A percentile compares a stretch with the other conserved stretches of the same genome.
These are phyloP conservation scores for Cheilosia scutellata DNA, from an alignment of 2,888 invertebrate species.

Conservation along the genomic window DNA sequence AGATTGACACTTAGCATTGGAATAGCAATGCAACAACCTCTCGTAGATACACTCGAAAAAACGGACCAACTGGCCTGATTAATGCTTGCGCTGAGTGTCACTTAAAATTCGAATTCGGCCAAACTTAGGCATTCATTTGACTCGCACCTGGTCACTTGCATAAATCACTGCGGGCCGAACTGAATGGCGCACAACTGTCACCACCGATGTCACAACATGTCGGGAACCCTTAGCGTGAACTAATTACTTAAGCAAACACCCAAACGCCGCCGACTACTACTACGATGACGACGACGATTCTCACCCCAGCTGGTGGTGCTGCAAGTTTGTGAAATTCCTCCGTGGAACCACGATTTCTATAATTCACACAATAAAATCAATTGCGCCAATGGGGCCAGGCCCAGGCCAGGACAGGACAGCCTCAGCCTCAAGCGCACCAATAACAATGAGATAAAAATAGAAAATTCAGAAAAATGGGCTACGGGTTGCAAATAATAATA, in stretches of 20 bases:
- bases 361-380: slow-evolving; percentile 72
- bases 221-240: slow-evolving; percentile 75
- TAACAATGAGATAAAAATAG: slow-evolving; percentile 70
- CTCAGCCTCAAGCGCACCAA: slow-evolving; percentile 23
- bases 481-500: slow-evolving; percentile 60
- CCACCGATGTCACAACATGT: slow-evolving; percentile 72
- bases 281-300: slow-evolving; percentile 18
- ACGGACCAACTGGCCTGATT: slow-evolving; percentile 41
- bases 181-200: slow-evolving; percentile 68
- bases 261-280: slow-evolving; percentile 10
- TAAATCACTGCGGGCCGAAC: slow-evolving; percentile 61
- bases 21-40: slow-evolving; percentile 6
- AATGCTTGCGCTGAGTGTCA: slow-evolving; percentile 43
- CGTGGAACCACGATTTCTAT: slow-evolving; percentile 62
- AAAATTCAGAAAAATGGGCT: slow-evolving; percentile 62
- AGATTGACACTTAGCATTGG: background rate
- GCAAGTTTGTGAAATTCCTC: slow-evolving; percentile 34
- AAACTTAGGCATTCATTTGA: slow-evolving; percentile 23
- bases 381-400: slow-evolving; percentile 45
- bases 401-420: slow-evolving; percentile 7
- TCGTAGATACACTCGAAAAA: background rate
- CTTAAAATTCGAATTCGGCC: slow-evolving; percentile 47
- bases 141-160: slow-evolving; percentile 65
- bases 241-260: slow-evolving; percentile 75
- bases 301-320: slow-evolving; percentile 22